Conservation (phyloP, 2,797 vertebrate genomes). For the Discoglossus pictus region DNA sequence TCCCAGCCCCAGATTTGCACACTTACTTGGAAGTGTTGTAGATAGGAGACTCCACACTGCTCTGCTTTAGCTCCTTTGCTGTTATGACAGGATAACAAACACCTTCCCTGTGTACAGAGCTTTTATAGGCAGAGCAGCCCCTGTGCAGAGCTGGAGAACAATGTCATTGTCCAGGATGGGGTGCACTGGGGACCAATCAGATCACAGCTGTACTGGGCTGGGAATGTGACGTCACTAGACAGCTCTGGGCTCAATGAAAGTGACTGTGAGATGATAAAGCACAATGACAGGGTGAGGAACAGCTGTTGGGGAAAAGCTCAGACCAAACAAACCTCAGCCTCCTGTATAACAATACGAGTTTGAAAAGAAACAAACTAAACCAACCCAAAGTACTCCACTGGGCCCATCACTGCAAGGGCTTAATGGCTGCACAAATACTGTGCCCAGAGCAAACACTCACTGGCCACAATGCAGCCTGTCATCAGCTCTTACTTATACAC, state of each 20-base stretch:
- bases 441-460: slow-evolving; percentile 21
- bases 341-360: slow-evolving; percentile 46
- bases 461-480: slow-evolving; percentile 44
- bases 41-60: slow-evolving; percentile 17
- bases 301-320: slow-evolving; percentile 43
- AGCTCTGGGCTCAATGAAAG: slow-evolving; percentile 78
- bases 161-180: slow-evolving; percentile 73
- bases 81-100: slow-evolving; percentile 71
- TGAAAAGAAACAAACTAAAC: slow-evolving; percentile 19
- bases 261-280: slow-evolving; percentile 60
- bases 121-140: slow-evolving; percentile 77
- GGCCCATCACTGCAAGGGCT: background rate
- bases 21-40: slow-evolving; percentile 17
- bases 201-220: slow-evolving; percentile 54
- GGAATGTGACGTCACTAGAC: slow-evolving; percentile 78
- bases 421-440: slow-evolving; percentile 22
- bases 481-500: slow-evolving; percentile 8
- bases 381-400: background rate
- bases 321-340: slow-evolving; percentile 19
- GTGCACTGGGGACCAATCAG: slow-evolving; percentile 78
- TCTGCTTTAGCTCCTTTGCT: slow-evolving; percentile 30
- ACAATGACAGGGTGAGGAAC: slow-evolving; percentile 53
- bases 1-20: background rate
- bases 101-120: slow-evolving; percentile 62
- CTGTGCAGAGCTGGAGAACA: slow-evolving; percentile 71